Base-by-base conservation (phyloP, 2,113 vertebrate genomes). In the Bufo gargarizans region DNA sequence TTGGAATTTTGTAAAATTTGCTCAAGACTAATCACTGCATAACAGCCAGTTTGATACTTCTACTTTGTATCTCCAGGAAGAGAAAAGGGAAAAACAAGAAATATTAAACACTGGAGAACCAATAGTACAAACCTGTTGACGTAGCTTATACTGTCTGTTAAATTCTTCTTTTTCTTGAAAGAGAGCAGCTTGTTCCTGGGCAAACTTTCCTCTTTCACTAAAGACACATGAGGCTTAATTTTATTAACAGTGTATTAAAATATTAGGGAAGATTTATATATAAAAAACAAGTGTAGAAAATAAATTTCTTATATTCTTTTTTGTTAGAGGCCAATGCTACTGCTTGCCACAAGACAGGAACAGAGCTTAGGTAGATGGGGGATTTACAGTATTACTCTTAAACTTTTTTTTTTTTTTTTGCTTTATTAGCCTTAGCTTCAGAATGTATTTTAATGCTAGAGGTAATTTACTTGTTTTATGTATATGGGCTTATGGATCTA, bases 121-220 rank as follows among this genome's bases (percentile, higher is more conserved):
- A 43, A 82, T 43, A 43, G n/a, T 6, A 22, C 71, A 65, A 67
- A 94, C 93, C 92, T 95, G 92, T 87, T 94, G 92, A 49, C 95
- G 93, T 63, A 93, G 93, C 86, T 88, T 92, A 77, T 91, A 91
- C 10, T 92, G 92, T n/a, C 88, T 88, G 71, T 92, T 89, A 2
- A 93, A 91, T 84, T 90, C 90, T 20, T 94, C 82, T 22, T 91
- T 94, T 90, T 96, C 93, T 79, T 90, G 76, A 12, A 93, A 92
- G 77, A 96, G 91, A 88, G 84, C 88, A 79, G 88, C 72, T 49
- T 53, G 90, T 50, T 86, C 89, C 86, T 93, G 92, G 63, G 92
- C 87, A 8, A 93, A 7, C 55, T 93, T 90, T 14, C 87, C 91
- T 90, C 93, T 95, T 90, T 94, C 92, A 77, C 93, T 95, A 65